These are phyloP conservation scores for Xiphorhynchus elegans DNA, from an alignment of 2,113 vertebrate species.

Conservation along the genomic window DNA sequence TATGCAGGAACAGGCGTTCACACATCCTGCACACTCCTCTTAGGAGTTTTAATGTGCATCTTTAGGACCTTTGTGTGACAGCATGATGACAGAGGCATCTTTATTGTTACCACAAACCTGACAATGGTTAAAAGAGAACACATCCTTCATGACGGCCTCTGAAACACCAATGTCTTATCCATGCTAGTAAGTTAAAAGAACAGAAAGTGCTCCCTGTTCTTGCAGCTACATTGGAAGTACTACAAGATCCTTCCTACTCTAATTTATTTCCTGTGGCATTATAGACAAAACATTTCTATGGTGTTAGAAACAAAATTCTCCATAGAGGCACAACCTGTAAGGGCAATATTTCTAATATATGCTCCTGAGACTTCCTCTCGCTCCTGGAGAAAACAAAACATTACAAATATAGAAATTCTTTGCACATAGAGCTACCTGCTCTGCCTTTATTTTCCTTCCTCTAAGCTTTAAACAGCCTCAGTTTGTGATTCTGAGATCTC, in stretches of 20 bases:
- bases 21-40: background rate
- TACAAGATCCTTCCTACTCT: background rate
- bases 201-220: fast-evolving
- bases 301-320: background rate
- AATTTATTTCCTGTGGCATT: background rate
- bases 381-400: background rate
- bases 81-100: background rate
- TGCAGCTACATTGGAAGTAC: background rate
- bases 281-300: background rate
- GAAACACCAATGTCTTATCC: background rate
- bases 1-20: background rate
- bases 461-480: background rate
- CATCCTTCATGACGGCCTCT: background rate
- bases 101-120: background rate
- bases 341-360: background rate
- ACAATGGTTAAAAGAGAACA: background rate
- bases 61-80: background rate
- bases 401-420: background rate
- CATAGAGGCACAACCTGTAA: background rate
- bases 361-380: background rate
- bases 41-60: background rate
- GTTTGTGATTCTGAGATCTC: background rate
- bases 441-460: background rate
- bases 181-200: background rate
- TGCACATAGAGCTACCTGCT: background rate